phyloP scores from a whole-genome alignment of 92 coral and sea anemone species.

The Epizoanthus scotinus region DNA sequence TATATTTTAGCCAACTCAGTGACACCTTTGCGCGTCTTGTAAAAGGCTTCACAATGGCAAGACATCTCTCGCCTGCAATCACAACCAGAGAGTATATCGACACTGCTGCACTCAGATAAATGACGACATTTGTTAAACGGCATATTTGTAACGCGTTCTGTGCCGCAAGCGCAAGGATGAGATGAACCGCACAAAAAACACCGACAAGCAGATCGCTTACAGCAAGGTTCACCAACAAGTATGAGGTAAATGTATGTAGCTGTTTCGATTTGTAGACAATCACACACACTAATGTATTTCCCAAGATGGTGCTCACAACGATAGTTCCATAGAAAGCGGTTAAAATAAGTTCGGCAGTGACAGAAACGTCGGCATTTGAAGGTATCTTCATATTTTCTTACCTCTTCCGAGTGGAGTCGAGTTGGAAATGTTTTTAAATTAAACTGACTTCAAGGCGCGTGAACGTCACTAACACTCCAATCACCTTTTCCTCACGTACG shows the following conservation, averaged over 20 bases:
- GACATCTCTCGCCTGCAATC: slow-evolving; percentile 57
- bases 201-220: slow-evolving; percentile 65
- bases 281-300: slow-evolving; percentile 63
- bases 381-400: background rate
- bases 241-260: slow-evolving; percentile 61
- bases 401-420: background rate
- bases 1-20: slow-evolving; percentile 42
- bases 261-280: slow-evolving; percentile 54
- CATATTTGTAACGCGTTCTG: slow-evolving; percentile 29
- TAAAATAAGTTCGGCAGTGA: slow-evolving; percentile 18
- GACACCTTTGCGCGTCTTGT: slow-evolving; percentile 45
- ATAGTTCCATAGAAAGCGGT: slow-evolving; percentile 48
- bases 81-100: slow-evolving; percentile 67
- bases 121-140: slow-evolving; percentile 43
- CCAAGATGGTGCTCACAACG: slow-evolving; percentile 54
- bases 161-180: slow-evolving; percentile 38
- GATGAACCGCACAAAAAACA: slow-evolving; percentile 54
- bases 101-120: slow-evolving; percentile 56
- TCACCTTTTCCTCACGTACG: background rate
- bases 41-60: slow-evolving; percentile 65
- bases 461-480: background rate
- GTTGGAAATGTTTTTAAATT: background rate
- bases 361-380: background rate
- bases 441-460: background rate
- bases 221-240: slow-evolving; percentile 68